Conservation (phyloP, 1,140 invertebrate genomes). For the Drepana arcuata region DNA sequence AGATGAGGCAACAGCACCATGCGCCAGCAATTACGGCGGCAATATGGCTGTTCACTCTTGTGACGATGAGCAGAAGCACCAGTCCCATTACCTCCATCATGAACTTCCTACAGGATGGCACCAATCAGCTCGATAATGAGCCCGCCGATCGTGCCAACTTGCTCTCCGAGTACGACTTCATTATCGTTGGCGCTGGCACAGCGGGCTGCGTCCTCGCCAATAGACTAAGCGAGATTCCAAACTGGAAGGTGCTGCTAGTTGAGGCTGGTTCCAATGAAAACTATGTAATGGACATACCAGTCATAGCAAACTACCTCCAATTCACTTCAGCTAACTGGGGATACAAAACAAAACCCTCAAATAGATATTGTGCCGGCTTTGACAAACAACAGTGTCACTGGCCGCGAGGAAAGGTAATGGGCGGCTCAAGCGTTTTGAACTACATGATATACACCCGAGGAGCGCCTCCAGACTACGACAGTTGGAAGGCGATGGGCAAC, state of each 20-base stretch:
- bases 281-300: constrained; percentile 78
- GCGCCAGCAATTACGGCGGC: constrained; percentile 22
- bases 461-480: constrained; percentile 81
- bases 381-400: constrained; percentile 77
- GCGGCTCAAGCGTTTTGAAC: constrained; percentile 89
- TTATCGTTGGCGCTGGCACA: constrained; percentile 67
- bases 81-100: constrained; percentile 42
- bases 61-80: constrained; percentile 25
- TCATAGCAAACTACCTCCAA: constrained; percentile 76
- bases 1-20: constrained; percentile 40
- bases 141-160: constrained; percentile 42
- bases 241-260: constrained; percentile 78
- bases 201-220: constrained; percentile 76
- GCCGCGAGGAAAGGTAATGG: constrained; percentile 84
- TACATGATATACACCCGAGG: constrained; percentile 94
- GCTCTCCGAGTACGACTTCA: constrained; percentile 60
- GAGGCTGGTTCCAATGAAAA: constrained; percentile 79
- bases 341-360: constrained; percentile 74
- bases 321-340: constrained; percentile 74
- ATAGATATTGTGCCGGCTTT: constrained; percentile 71
- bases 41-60: constrained; percentile 33
- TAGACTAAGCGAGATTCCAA: constrained; percentile 75
- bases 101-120: constrained; percentile 51
- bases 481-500: constrained; percentile 85
- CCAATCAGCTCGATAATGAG: constrained; percentile 45